These are phyloP conservation scores for Epizoanthus scotinus DNA, from an alignment of 92 coral and sea anemone genomes.

Conservation along the genomic window DNA sequence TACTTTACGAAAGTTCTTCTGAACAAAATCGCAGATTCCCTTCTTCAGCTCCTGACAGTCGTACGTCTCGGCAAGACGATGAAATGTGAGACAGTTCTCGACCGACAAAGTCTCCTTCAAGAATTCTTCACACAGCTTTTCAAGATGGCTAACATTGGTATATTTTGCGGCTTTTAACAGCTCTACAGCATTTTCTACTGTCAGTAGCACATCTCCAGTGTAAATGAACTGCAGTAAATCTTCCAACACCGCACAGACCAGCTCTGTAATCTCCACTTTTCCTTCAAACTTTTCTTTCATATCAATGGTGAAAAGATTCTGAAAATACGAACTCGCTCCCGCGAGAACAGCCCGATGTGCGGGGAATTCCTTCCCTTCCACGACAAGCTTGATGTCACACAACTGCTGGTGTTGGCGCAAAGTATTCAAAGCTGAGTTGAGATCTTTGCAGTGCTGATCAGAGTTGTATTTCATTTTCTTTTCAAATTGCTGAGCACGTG, in stretches of 20 bases:
- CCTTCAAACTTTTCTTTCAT: conserved; percentile 3
- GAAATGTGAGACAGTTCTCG: neutral
- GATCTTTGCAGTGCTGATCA: neutral
- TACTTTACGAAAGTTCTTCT: neutral
- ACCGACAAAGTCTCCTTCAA: conserved; percentile 19
- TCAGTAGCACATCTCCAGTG: neutral
- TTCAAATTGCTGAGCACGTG: neutral
- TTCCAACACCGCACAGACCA: neutral
- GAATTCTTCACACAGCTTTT: conserved; percentile 5
- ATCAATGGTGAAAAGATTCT: conserved; percentile 4
- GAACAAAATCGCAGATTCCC: neutral
- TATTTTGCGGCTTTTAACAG: conserved; percentile 11
- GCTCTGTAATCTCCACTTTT: neutral
- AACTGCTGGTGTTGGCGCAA: conserved; percentile 5
- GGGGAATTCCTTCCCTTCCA: conserved; percentile 11
- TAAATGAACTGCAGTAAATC: conserved; percentile 8
- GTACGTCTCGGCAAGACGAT: neutral
- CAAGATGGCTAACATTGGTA: neutral
- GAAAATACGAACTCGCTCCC: conserved; percentile 6
- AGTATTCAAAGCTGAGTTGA: conserved; percentile 7
- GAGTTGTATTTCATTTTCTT: neutral
- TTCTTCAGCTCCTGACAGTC: conserved; percentile 5
- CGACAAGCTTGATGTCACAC: neutral
- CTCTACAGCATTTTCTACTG: neutral
- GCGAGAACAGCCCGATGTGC: conserved; percentile 20